These are phyloP conservation scores for Mimumesa dahlbomi DNA, from an alignment of 2,888 invertebrate species.

Conservation along the genomic window DNA sequence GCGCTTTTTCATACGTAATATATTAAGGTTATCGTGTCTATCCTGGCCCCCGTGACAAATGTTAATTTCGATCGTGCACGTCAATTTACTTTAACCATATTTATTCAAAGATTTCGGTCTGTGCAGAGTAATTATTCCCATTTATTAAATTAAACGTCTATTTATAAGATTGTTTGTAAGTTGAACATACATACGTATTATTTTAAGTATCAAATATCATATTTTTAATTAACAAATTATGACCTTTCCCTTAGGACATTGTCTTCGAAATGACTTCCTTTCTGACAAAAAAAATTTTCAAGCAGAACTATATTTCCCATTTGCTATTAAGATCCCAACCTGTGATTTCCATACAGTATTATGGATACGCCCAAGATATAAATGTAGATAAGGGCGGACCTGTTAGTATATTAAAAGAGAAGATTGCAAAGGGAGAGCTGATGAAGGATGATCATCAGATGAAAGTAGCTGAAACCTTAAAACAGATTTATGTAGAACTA, in stretches of 20 bases:
- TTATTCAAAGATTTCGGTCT: neutral
- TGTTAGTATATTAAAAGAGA: conserved; percentile 82
- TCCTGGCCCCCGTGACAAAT: conserved; percentile 23
- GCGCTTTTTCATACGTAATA: conserved; percentile 38
- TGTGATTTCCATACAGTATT: conserved; percentile 34
- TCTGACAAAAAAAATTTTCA: conserved; percentile 55
- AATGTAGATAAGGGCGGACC: conserved; percentile 75
- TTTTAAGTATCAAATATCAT: neutral
- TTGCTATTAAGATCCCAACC: conserved; percentile 52
- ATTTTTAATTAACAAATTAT: conserved; percentile 14
- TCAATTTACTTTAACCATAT: neutral
- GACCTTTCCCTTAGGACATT: conserved; percentile 37
- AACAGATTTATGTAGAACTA: conserved; percentile 86
- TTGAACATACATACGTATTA: neutral
- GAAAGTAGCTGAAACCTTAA: conserved; percentile 86
- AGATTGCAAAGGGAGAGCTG: conserved; percentile 83
- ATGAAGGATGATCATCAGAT: conserved; percentile 88
- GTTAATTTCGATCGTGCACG: conserved; percentile 21
- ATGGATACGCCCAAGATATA: conserved; percentile 43
- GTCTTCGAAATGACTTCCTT: conserved; percentile 61
- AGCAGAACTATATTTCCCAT: conserved; percentile 53
- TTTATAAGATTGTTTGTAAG: conserved; percentile 8
- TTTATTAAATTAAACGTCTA: conserved; percentile 16
- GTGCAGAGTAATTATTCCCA: neutral
- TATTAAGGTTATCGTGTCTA: conserved; percentile 49